Evolutionary conservation across 92 coral and sea anemone species (phyloP).

Genomic region (Siderastrea radians): DNA sequence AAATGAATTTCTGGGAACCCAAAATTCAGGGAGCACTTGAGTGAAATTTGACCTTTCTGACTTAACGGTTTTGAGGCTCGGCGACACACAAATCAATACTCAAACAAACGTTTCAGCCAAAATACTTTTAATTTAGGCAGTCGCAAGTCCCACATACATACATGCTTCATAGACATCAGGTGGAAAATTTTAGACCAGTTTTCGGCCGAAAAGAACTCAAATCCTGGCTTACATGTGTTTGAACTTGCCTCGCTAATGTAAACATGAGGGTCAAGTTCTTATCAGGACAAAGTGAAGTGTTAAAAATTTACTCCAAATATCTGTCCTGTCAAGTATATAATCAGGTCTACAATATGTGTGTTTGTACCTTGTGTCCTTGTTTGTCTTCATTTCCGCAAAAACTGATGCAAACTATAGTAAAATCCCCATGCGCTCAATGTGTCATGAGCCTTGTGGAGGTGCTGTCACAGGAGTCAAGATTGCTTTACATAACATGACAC

Average conservation of each 20-base stretch:
- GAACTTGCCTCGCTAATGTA: constrained; percentile 9
- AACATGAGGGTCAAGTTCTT: background rate
- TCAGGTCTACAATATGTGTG: constrained; percentile 10
- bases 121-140: constrained; percentile 20
- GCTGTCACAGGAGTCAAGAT: background rate
- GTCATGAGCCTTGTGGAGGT: background rate
- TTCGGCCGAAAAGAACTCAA: background rate
- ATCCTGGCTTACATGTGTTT: background rate
- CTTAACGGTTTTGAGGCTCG: constrained; percentile 3
- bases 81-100: constrained; percentile 11
- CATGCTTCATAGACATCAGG: background rate
- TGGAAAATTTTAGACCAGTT: background rate
- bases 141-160: background rate
- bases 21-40: no score
- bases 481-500: constrained; percentile 17
- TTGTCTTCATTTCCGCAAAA: constrained; percentile 16
- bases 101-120: constrained; percentile 22
- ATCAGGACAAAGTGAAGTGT: background rate
- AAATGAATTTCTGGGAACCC: constrained; percentile 1
- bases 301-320: background rate
- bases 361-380: constrained; percentile 6
- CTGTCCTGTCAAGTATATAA: background rate
- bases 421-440: constrained; percentile 1
- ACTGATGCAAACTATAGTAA: background rate
- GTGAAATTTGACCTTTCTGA: constrained; percentile 18